Evolutionary conservation across 2,797 vertebrate species (phyloP).

Genomic region (Enteromius argenteus): DNA sequence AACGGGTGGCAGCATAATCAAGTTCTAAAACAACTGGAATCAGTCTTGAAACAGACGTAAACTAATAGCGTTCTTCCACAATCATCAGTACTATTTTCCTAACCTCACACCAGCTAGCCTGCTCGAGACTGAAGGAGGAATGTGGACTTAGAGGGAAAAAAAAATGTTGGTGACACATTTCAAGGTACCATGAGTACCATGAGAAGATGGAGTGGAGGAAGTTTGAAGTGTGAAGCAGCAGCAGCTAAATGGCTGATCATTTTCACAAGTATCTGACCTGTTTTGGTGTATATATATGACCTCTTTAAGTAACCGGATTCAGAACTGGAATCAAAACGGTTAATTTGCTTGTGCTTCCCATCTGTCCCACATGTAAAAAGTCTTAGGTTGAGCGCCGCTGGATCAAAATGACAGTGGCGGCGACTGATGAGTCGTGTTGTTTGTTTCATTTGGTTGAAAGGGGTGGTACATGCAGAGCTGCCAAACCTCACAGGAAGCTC

Average conservation of each 20-base stretch:
- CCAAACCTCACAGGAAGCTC: slow-evolving; percentile 42
- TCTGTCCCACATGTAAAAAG: not conserved
- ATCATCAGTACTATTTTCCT: not conserved
- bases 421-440: not conserved
- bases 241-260: not conserved
- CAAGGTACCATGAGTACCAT: not conserved
- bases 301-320: not conserved
- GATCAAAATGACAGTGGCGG: not conserved
- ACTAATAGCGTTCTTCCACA: slow-evolving; percentile 51
- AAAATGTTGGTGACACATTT: not conserved
- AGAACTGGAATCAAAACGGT: not conserved
- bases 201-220: not conserved
- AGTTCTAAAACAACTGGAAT: slow-evolving; percentile 58
- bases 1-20: slow-evolving; percentile 59
- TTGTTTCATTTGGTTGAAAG: slow-evolving; percentile 24
- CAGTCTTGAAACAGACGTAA: slow-evolving; percentile 49
- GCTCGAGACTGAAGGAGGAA: not conserved
- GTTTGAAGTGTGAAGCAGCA: not conserved
- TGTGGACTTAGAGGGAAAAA: not conserved
- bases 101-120: not conserved
- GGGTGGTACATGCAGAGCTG: not conserved
- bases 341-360: not conserved
- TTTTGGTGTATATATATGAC: not conserved
- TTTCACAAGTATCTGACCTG: not conserved
- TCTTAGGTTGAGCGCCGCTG: not conserved